Base-by-base conservation (phyloP, 2,888 invertebrate genomes). In the Lasius platythorax region DNA sequence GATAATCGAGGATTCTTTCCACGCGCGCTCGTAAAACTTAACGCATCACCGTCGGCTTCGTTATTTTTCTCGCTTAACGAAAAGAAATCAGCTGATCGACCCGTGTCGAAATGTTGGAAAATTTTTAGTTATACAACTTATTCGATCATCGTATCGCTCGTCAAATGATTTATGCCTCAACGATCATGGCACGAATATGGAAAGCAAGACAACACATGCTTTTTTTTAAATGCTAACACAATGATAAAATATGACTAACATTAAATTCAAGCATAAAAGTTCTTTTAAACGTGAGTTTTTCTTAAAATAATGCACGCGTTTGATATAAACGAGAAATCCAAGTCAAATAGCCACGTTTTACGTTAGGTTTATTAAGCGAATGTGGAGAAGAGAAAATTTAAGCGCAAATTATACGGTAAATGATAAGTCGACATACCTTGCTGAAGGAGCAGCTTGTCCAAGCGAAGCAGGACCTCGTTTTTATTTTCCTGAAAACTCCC, bases 391-490 rank as follows among this genome's bases (percentile, higher is more conserved):
- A 61, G 56, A 61, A 15, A 46, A 70, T 23, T 58, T 23, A 33
- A 67, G 23, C 11, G 23, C 33, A 63, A 30, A 72, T 82, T 61
- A 53, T 0, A 23, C 2, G 40, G 15, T 68, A 53, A 50, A 50
- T 53, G 33, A 76, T 46, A 61, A 64, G 64, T 61, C 23, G 43
- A 56, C 40, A 58, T 67, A 84, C 84, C 85, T 67, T 63, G 73
- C 33, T 68, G 68, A 79, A 67, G 81, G 6, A 85, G 74, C 40
- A 85, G 30, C 9, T 85, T 70, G n/a, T 85, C 84, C 61, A 85
- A 58, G 43, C 84, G 85, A 11, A 61, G 72, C 2, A 85, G 56
- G 8, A 84, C 78, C 18, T 84, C 79, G 33, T 84, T 53, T 56
- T 85, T 73, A n/a, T 64, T 76, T 30, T 67, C 64, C 15, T 15